Percentiles rank a stretch among this genome's conserved stretches.
These are phyloP conservation scores for Micrasema longulum DNA, from an alignment of 1,140 invertebrate species.

Conservation along the genomic window DNA sequence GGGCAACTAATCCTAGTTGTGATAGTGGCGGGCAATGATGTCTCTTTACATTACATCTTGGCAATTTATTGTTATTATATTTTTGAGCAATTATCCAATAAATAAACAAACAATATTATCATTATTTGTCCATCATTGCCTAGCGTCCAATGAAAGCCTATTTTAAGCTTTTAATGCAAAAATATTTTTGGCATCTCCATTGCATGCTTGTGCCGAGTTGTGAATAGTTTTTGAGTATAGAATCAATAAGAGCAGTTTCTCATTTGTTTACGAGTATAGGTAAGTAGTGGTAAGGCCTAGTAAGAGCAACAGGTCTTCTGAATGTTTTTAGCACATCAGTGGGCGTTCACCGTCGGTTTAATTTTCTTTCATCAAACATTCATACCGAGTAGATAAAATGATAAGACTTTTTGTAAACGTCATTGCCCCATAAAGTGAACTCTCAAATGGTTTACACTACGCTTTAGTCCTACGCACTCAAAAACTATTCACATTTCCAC, in stretches of 20 bases:
- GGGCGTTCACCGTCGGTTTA: neutral
- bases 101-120: conserved; percentile 54
- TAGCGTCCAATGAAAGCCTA: conserved; percentile 11
- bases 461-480: conserved; percentile 44
- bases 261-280: conserved; percentile 1
- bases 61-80: neutral
- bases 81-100: neutral
- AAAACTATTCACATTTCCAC: conserved; percentile 55
- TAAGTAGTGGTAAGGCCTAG: neutral
- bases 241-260: conserved; percentile 32
- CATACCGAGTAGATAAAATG: conserved; percentile 25
- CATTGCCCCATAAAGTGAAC: conserved; percentile 11
- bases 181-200: conserved; percentile 57
- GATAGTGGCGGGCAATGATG: conserved; percentile 26
- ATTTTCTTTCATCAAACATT: conserved; percentile 31
- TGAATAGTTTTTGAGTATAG: conserved; percentile 70
- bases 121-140: conserved; percentile 11
- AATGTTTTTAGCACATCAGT: neutral
- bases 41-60: conserved; percentile 15
- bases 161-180: conserved; percentile 37
- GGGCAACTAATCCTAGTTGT: no score
- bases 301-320: neutral
- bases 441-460: conserved; percentile 1
- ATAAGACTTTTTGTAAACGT: conserved; percentile 14
- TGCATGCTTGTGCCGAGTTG: conserved; percentile 67